phyloP scores from a whole-genome alignment of 2,113 vertebrate genomes.

The Sorex araneus region DNA sequence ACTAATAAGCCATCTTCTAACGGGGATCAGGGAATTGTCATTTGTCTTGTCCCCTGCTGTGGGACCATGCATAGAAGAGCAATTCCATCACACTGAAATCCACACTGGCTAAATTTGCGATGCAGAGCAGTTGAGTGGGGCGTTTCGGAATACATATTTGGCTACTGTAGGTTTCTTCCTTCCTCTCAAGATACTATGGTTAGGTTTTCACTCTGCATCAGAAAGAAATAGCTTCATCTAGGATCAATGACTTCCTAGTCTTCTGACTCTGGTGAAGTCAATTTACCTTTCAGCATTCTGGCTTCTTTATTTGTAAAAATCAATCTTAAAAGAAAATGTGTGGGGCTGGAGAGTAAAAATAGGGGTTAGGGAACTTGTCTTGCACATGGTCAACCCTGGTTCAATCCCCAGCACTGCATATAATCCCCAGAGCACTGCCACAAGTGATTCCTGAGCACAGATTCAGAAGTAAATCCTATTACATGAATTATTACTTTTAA shows the following conservation, averaged over 20 bases:
- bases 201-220: neutral
- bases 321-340: neutral
- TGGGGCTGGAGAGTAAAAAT: neutral
- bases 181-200: neutral
- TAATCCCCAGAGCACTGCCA: neutral
- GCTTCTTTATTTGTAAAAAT: constrained; percentile 22
- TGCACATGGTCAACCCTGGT: neutral
- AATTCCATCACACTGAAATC: neutral
- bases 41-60: neutral
- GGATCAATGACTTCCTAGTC: neutral
- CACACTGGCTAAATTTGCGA: neutral
- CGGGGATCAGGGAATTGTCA: accelerated
- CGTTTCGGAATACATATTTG: neutral
- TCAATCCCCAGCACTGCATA: neutral
- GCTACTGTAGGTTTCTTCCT: neutral
- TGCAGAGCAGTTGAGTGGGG: neutral
- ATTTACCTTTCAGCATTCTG: neutral
- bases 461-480: neutral
- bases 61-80: neutral
- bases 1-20: neutral
- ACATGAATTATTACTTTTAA: neutral
- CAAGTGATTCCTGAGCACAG: too few species aligned
- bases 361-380: too few species aligned
- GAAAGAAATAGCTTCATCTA: constrained; percentile 8
- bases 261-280: constrained; percentile 40